Evolutionary conservation across 2,113 vertebrate genomes (phyloP).

Genomic region (Seriola quinqueradiata): DNA sequence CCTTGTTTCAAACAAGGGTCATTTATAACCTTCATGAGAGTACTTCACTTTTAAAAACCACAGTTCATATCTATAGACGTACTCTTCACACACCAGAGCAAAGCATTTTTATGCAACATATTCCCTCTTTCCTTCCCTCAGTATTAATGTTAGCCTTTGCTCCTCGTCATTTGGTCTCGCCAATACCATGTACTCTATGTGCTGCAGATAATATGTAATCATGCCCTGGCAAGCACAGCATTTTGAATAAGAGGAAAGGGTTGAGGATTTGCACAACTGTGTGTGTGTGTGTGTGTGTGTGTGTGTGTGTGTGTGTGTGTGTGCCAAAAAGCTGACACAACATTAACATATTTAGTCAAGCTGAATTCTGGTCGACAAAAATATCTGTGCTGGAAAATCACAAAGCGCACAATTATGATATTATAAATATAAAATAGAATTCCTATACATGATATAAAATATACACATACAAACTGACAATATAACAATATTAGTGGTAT

Average conservation of each 20-base stretch:
- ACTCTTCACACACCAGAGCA: not conserved
- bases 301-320: not conserved
- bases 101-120: not conserved
- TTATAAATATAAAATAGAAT: not conserved
- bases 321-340: slow-evolving; percentile 6
- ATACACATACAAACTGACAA: not conserved
- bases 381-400: not conserved
- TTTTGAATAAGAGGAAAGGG: slow-evolving; percentile 23
- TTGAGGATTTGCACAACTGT: slow-evolving; percentile 10
- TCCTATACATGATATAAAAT: not conserved
- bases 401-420: not conserved
- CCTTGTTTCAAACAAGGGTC: not conserved
- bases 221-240: slow-evolving; percentile 26
- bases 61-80: not conserved
- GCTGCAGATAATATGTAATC: slow-evolving; percentile 41
- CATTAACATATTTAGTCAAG: slow-evolving; percentile 17
- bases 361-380: not conserved
- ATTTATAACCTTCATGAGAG: not conserved
- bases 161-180: not conserved
- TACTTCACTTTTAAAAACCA: not conserved
- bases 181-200: slow-evolving; percentile 9
- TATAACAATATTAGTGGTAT: too few relatives aligned
- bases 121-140: not conserved
- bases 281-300: too few relatives aligned
- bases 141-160: not conserved